These are phyloP conservation scores for Ferrisia virgata DNA, from an alignment of 2,888 invertebrate genomes.

Conservation along the genomic window DNA sequence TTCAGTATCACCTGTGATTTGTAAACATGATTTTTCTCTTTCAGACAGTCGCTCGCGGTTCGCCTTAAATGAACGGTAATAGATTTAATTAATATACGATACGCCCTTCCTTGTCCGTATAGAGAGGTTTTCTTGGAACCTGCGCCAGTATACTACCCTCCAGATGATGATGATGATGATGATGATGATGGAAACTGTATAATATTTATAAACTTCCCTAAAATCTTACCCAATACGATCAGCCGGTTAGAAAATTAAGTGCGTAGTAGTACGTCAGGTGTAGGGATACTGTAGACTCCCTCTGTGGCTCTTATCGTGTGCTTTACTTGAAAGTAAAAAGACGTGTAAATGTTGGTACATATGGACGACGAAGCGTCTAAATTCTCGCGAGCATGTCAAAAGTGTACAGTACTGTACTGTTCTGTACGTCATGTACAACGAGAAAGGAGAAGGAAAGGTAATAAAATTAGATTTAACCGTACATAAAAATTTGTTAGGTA, in stretches of 20 bases:
- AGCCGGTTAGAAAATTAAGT: no score
- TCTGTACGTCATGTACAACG: neutral
- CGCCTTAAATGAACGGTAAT: neutral
- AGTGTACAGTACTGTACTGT: no score
- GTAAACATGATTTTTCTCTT: neutral
- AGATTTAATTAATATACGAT: neutral
- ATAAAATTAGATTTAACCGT: conserved; percentile 45
- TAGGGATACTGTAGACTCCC: no score
- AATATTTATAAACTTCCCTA: no score
- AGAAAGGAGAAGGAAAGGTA: neutral
- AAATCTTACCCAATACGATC: no score
- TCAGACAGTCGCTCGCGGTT: neutral
- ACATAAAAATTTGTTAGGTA: conserved; percentile 42
- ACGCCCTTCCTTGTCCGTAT: neutral
- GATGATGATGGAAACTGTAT: no score
- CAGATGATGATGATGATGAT: neutral
- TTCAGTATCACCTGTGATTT: neutral
- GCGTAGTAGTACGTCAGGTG: no score
- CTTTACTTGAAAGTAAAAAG: no score
- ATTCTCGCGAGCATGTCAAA: neutral
- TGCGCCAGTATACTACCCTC: neutral
- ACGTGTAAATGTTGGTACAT: neutral
- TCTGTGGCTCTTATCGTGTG: no score
- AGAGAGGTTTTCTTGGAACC: neutral
- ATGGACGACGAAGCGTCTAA: neutral